A percentile compares a stretch with the other conserved stretches of the same genome.
Conservation (phyloP, 2,113 vertebrate species). For the Vicugna pacos region DNA sequence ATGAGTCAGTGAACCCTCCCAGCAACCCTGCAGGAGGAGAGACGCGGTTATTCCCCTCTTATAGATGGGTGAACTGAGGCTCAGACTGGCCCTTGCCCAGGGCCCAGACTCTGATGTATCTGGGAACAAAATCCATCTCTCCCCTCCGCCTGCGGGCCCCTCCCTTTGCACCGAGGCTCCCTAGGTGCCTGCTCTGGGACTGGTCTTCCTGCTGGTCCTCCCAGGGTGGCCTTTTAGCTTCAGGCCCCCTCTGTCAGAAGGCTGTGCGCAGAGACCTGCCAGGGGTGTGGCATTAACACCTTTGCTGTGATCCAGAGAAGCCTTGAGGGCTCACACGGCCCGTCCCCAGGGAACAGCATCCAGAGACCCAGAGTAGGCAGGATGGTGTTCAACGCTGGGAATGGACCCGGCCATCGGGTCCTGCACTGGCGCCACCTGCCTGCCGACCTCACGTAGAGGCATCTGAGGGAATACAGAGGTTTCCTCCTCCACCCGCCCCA, state of each 20-base stretch:
- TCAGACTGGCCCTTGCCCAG: not conserved
- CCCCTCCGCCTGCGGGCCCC: accelerated
- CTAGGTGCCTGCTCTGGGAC: too few relatives aligned
- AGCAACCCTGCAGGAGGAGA: accelerated
- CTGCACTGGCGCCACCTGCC: accelerated
- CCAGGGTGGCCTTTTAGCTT: not conserved
- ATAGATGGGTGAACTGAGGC: not conserved
- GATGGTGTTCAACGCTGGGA: too few relatives aligned
- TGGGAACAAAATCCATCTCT: not conserved
- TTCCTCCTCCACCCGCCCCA: too few relatives aligned
- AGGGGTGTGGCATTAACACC: not conserved
- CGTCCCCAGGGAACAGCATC: not conserved
- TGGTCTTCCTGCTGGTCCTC: not conserved
- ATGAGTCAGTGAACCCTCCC: accelerated
- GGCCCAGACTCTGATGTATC: not conserved
- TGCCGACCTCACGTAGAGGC: accelerated
- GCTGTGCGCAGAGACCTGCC: accelerated
- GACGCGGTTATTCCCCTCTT: accelerated
- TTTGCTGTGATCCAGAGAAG: not conserved
- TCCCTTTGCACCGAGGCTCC: too few relatives aligned
- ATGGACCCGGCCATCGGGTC: not conserved
- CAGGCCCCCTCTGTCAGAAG: accelerated
- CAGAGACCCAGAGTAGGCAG: not conserved
- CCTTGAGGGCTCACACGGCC: not conserved
- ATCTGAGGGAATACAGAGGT: accelerated